Evolutionary conservation across 2,113 vertebrate genomes (phyloP), one percentile per base, ranked within the genome.

Genomic region (Melanerpes formicivorus): DNA sequence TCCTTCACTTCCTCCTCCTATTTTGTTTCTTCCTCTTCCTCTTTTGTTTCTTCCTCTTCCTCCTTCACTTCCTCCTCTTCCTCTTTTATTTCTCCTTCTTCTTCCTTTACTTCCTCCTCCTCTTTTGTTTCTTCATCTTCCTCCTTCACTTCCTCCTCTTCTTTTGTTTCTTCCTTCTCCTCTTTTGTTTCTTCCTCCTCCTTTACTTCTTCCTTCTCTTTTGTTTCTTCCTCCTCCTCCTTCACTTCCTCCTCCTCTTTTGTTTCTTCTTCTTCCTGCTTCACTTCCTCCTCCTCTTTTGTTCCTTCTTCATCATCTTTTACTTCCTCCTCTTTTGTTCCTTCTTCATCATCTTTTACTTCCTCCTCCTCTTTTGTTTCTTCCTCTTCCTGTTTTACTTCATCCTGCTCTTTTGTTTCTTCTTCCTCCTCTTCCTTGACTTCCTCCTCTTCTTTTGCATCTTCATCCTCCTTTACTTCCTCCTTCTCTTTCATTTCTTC

Each of bases 151-250:
- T 23, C 50, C 6, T 25, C 58, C 55, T 59, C 30, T 37, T 63
- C 19, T 29, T 5, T n/a, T 60, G 11, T 44, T 44, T 42, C 37
- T 10, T 23, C 50, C 6, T 25, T 55, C 55, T 59, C 42, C 37
- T 60, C 10, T 25, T 26, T 19, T 32, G 5, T 2, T 1, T 50
- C 71, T 0, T 46, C 50, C 0, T 14, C 16, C 1, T 6, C 3
- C 4, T 14, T 18, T 9, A 2, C 10, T 37, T 37, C 32, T 5
- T 19, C 18, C 2, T 34, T 7, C 46, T 48, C 46, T 48, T 48
- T 19, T 4, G 17, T 19, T 3, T 6, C 32, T 5, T 19, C 18
- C 2, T 34, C n/a, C 2, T 34, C n/a, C 2, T 58, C 29, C 12
- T 72, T 23, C 13, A 88, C 67, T 15, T 25, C 78, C 18, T 37